phyloP scores from a whole-genome alignment of 2,797 vertebrate genomes.

The Atherinosoma microstoma region DNA sequence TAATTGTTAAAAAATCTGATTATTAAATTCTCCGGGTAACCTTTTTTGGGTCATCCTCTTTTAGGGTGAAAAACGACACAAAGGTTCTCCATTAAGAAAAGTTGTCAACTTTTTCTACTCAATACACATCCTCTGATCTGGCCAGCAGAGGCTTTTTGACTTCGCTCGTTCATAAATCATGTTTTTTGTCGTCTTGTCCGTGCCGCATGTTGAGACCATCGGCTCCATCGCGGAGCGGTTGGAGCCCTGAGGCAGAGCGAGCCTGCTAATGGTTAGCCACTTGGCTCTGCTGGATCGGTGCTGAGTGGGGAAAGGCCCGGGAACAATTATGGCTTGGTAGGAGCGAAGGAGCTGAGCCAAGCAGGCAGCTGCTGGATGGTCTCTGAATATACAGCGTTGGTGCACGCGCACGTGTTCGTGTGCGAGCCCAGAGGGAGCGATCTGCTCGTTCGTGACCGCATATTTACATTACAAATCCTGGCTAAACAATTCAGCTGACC shows the following conservation, averaged over 20 bases:
- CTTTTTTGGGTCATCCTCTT: not conserved
- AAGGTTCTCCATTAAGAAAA: not conserved
- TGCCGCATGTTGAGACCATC: slow-evolving; percentile 34
- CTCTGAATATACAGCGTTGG: slow-evolving; percentile 40
- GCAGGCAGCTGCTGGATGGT: slow-evolving; percentile 67
- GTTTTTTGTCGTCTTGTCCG: not conserved
- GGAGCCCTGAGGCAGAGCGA: slow-evolving; percentile 42
- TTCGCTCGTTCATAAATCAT: not conserved
- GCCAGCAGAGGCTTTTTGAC: not conserved
- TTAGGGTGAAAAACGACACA: not conserved
- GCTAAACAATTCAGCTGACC: slow-evolving; percentile 74
- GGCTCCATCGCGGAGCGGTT: slow-evolving; percentile 44
- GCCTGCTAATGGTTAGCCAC: slow-evolving; percentile 72
- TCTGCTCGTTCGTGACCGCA: slow-evolving; percentile 66
- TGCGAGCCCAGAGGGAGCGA: slow-evolving; percentile 47
- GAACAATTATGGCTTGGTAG: slow-evolving; percentile 76
- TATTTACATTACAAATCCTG: slow-evolving; percentile 83
- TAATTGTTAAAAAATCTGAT: not conserved
- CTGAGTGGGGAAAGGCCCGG: slow-evolving; percentile 56
- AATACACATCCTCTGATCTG: not conserved
- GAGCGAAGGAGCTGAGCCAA: slow-evolving; percentile 57
- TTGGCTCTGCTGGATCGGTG: slow-evolving; percentile 58
- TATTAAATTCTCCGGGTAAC: no score
- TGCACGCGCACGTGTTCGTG: slow-evolving; percentile 32
- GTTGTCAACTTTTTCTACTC: not conserved